Base-by-base conservation (phyloP, 2,888 invertebrate species). In the Peribatodes rhomboidaria region DNA sequence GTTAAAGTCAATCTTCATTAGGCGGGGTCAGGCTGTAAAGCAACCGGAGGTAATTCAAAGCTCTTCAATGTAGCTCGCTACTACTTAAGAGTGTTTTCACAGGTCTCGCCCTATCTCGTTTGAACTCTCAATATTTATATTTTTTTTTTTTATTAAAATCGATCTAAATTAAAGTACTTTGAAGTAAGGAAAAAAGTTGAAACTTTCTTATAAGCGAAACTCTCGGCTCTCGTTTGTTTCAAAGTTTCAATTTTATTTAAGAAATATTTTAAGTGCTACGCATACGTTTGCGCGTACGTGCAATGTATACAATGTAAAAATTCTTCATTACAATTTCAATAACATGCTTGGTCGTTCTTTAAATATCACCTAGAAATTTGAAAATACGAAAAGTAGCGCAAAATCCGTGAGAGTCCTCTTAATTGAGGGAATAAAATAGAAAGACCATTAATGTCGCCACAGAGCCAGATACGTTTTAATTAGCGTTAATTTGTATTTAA, bases 1-100 rank as follows among this genome's bases (percentile, higher is more conserved):
- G 73, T 58, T 67, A 84, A 84, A 80, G 83, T 79, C 86, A 84
- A 79, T 86, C 84, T 82, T 83, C 80, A 84, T 87, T 86, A 77
- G 73, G 69, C 73, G 75, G 72, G 69, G 70, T 62, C 62, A 55
- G 63, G 65, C 54, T 49, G 60, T 70, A 69, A 75, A 70, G 58
- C 18, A 49, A 67, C 65, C 68, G 70, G 46, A 61, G 75, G 75
- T 79, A 78, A 81, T 78, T 80, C 78, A 50, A 78, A 77, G 76
- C 68, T 68, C 71, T 73, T 70, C 72, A 75, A 79, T 75, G 78
- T 75, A 68, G 69, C 64, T 62, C 41, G 33, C 52, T 55, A 13
- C 18, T 35, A 2, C n/a, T 35, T 35, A 50, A 50, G 35, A 35
- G 50, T 13, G 27, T 14, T 13, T 27, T 47, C 31, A 47, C 47